phyloP scores from a whole-genome alignment of 1,140 invertebrate species.

The Drosophila busckii region DNA sequence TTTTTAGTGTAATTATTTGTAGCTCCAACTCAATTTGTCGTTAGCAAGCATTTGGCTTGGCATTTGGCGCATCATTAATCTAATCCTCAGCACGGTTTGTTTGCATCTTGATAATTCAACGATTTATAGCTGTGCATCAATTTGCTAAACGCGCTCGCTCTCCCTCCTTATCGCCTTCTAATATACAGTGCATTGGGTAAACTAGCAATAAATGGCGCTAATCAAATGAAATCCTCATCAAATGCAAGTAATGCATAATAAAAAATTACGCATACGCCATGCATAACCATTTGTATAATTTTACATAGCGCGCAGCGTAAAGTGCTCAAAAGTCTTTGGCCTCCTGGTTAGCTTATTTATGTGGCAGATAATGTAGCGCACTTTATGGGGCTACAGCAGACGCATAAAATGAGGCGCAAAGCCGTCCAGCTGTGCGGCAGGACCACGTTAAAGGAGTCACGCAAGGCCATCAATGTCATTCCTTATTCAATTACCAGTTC shows the following conservation, averaged over 20 bases:
- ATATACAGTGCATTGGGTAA: no score
- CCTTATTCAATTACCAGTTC: slow-evolving; percentile 71
- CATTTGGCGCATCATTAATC: no score
- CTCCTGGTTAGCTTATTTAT: slow-evolving; percentile 42
- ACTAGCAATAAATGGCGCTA: slow-evolving; percentile 9
- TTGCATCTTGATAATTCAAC: no score
- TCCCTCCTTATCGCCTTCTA: no score
- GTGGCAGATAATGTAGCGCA: slow-evolving; percentile 40
- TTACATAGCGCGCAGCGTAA: slow-evolving; percentile 25
- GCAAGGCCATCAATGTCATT: slow-evolving; percentile 61
- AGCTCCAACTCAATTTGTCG: no score
- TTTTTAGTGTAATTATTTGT: no score
- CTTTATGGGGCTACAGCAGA: slow-evolving; percentile 46
- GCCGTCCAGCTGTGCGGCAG: slow-evolving; percentile 8
- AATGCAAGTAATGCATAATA: slow-evolving; percentile 11
- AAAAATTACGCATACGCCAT: slow-evolving; percentile 50
- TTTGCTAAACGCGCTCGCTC: no score
- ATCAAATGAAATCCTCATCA: slow-evolving; percentile 34
- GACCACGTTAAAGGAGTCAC: slow-evolving; percentile 8
- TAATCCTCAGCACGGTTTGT: no score
- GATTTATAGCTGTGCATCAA: no score
- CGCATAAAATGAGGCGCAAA: slow-evolving; percentile 55
- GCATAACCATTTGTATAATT: slow-evolving; percentile 53
- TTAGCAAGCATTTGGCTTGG: no score
- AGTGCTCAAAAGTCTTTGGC: slow-evolving; percentile 8